Evolutionary conservation across 2,113 vertebrate species (phyloP).

Genomic region (Trichomycterus rosablanca): DNA sequence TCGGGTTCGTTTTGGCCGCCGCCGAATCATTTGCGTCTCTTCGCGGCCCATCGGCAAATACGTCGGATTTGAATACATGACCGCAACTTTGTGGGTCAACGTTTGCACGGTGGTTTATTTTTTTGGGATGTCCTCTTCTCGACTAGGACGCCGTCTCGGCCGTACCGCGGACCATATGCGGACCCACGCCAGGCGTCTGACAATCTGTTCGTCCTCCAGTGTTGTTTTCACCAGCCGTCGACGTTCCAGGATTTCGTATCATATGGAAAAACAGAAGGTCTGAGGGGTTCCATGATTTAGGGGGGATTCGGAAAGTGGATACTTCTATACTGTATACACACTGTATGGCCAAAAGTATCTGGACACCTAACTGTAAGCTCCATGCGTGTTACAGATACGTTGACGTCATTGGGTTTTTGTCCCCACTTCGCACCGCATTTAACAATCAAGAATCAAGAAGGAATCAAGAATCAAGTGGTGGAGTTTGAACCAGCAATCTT

Average conservation of each 20-base stretch:
- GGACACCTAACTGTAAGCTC: no score
- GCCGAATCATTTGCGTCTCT: constrained; percentile 28
- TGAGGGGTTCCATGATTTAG: no score
- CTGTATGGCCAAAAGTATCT: no score
- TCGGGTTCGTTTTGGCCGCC: constrained; percentile 6
- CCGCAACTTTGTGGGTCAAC: background rate
- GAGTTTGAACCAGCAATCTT: no score
- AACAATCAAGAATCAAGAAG: no score
- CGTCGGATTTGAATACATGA: constrained; percentile 1
- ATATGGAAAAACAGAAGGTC: background rate
- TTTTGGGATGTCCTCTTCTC: background rate
- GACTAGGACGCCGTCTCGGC: background rate
- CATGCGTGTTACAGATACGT: no score
- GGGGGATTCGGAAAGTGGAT: no score
- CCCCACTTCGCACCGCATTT: no score
- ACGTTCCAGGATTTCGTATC: no score
- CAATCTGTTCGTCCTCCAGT: background rate
- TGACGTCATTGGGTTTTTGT: no score
- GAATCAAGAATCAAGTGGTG: no score
- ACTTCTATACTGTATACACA: no score
- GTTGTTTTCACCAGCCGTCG: background rate
- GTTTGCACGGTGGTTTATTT: background rate
- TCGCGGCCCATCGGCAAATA: constrained; percentile 13
- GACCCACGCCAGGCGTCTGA: background rate
- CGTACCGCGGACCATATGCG: background rate